Evolutionary conservation across 2,888 invertebrate genomes (phyloP), one percentile per base, ranked within the genome.

Genomic region (Alsophila aescularia): DNA sequence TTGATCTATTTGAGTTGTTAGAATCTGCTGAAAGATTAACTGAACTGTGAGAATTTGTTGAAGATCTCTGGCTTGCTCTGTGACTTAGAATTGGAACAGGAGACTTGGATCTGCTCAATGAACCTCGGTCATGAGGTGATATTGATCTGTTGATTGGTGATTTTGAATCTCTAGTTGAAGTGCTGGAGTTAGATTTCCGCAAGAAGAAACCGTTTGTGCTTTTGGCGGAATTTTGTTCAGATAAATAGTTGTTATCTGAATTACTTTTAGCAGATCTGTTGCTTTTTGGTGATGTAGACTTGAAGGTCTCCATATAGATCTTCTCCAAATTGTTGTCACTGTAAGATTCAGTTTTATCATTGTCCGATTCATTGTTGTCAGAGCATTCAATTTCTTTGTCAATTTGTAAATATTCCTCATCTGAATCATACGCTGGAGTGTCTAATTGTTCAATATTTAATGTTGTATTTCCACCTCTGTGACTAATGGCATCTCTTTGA

Each of bases 291-390:
- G 87, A 82, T 41, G 63, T 61, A 34, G 78, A 76, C 59, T 75
- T 82, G 64, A 91, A 90, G 50, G 84, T 79, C 58, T 89, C 85
- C 62, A 77, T 73, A 49, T 90, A 90, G 16, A 89, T 74, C 67
- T 83, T 85, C 70, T 90, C 89, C 64, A 90, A 78, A 67, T 83
- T 76, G 64, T 89, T 88, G 9, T 84, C 81, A 42, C 74, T 70
- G 52, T 82, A 81, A 69, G 69, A 70, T 27, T 78, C 74, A 57
- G 69, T 72, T 31, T 49, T 69, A 12, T 75, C 70, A 44, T 69
- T 64, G 15, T 66, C 47, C 44, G 72, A 75, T 55, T 73, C 70
- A 54, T 65, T 60, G 16, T 76, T 66, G 56, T 73, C 64, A 52
- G 67, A 69, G 59, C 66, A 58, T 10, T 53, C 29, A 37, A 59